These are phyloP conservation scores for Cheilosia pagana DNA, from an alignment of 2,888 invertebrate species.

Conservation along the genomic window DNA sequence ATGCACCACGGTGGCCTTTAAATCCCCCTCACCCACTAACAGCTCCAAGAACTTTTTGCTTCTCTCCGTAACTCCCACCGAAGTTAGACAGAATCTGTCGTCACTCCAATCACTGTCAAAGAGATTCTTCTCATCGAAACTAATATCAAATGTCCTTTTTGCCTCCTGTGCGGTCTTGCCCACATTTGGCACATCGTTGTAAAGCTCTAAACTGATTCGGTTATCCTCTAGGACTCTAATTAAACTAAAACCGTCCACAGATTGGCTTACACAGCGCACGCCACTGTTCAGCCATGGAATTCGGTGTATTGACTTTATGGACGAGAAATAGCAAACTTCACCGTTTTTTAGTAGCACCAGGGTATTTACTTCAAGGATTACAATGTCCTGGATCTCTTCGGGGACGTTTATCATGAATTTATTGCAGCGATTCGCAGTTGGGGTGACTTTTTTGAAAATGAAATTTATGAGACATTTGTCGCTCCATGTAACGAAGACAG, in stretches of 20 bases:
- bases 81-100: constrained; percentile 78
- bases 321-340: constrained; percentile 80
- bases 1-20: constrained; percentile 77
- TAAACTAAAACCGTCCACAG: constrained; percentile 79
- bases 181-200: constrained; percentile 78
- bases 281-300: constrained; percentile 79
- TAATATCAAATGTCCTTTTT: constrained; percentile 79
- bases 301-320: constrained; percentile 80
- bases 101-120: constrained; percentile 80
- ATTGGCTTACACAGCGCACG: constrained; percentile 78
- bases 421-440: constrained; percentile 72
- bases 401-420: constrained; percentile 67
- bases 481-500: constrained; percentile 82
- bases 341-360: constrained; percentile 80
- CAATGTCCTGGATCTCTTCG: constrained; percentile 77
- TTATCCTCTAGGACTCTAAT: constrained; percentile 77
- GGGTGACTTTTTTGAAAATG: constrained; percentile 79
- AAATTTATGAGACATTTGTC: constrained; percentile 80
- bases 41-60: constrained; percentile 78
- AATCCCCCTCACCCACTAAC: constrained; percentile 70
- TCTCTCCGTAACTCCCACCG: constrained; percentile 75
- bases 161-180: constrained; percentile 77
- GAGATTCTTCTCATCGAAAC: constrained; percentile 80
- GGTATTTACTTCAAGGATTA: constrained; percentile 81
- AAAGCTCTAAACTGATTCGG: constrained; percentile 78